phyloP scores from a whole-genome alignment of 2,113 vertebrate genomes.

The Theristicus caerulescens region DNA sequence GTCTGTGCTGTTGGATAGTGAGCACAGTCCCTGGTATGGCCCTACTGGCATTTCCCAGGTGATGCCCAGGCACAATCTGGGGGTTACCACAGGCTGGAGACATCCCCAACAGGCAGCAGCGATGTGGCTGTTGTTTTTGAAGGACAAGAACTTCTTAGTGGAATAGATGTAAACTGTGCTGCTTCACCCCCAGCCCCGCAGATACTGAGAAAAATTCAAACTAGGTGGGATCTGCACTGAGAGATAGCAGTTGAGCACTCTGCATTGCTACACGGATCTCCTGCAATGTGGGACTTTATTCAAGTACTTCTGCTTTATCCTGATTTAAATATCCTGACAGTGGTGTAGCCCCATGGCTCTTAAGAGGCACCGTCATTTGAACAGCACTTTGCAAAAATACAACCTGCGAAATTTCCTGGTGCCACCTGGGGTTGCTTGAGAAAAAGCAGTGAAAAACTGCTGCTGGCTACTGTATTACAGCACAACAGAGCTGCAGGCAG shows the following conservation, averaged over 20 bases:
- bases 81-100: neutral
- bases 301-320: neutral
- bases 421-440: neutral
- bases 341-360: neutral
- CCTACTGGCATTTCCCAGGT: neutral
- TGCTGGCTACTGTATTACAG: neutral
- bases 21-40: neutral
- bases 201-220: neutral
- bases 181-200: neutral
- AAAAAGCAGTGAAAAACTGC: neutral
- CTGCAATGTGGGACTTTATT: neutral
- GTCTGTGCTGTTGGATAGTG: neutral
- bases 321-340: neutral
- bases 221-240: neutral
- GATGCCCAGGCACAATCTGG: neutral
- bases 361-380: neutral
- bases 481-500: neutral
- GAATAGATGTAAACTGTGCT: neutral
- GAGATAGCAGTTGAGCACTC: neutral
- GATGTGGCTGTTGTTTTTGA: neutral
- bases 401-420: neutral
- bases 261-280: neutral
- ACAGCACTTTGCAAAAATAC: neutral
- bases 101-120: neutral
- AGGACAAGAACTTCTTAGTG: neutral